These are phyloP conservation scores for Pedicia rivosa DNA, from an alignment of 2,888 invertebrate species.

Conservation along the genomic window DNA sequence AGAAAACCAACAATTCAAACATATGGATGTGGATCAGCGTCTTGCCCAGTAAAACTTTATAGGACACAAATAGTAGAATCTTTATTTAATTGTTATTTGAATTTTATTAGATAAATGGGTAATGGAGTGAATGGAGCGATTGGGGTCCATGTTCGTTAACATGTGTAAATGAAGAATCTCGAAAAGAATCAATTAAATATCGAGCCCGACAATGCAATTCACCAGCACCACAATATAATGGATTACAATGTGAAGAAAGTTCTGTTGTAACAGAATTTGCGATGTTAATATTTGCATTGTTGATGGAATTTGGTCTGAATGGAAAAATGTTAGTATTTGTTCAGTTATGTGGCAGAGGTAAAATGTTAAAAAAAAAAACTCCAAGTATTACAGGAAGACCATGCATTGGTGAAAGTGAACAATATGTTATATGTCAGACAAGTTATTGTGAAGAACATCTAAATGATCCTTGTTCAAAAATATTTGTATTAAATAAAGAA, in stretches of 20 bases:
- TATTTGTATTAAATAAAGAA: no score
- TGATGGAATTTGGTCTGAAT: slow-evolving; percentile 30
- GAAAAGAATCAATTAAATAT: slow-evolving; percentile 20
- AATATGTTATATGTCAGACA: no score
- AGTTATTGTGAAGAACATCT: no score
- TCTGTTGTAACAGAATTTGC: slow-evolving; percentile 27
- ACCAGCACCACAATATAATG: slow-evolving; percentile 27
- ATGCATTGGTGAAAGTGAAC: slow-evolving; percentile 95
- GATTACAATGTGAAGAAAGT: slow-evolving; percentile 25
- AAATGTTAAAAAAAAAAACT: neutral
- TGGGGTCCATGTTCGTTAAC: slow-evolving; percentile 3
- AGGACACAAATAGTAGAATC: no score
- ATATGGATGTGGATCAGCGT: no score
- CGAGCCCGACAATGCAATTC: slow-evolving; percentile 28
- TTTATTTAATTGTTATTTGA: no score
- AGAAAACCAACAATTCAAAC: no score
- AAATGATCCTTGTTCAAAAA: no score
- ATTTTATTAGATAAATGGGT: neutral
- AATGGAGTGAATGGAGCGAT: slow-evolving; percentile 2
- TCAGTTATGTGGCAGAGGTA: slow-evolving; percentile 9
- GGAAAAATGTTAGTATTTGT: no score
- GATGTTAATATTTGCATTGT: slow-evolving; percentile 28
- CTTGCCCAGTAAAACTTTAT: no score
- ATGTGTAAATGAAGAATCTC: neutral
- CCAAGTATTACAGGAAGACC: slow-evolving; percentile 42